Evolutionary conservation across 2,888 invertebrate genomes (phyloP), one percentile per base, ranked within the genome.

Genomic region (Brenthis hecate): DNA sequence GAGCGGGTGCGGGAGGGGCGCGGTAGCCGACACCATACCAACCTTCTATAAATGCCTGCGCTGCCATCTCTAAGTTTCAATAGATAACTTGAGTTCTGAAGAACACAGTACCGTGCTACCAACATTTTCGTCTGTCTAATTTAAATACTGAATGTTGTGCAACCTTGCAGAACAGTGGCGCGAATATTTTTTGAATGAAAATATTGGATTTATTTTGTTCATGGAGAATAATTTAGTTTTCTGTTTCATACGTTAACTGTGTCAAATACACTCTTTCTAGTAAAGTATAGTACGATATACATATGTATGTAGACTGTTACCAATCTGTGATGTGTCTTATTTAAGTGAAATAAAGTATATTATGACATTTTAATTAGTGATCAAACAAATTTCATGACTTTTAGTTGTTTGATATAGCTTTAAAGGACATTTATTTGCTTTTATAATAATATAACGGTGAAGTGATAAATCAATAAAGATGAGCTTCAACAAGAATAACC

Each of bases 51-150:
- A 88, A 92, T 91, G 84, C 89, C 87, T 83, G 85, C 88, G 86
- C 91, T 87, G 92, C 91, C 92, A 91, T 92, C 92, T 92, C 88
- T 89, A 89, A 88, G 92, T 91, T 91, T 90, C 88, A 91, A 92
- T 92, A 88, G 88, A 88, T 88, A 92, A 92, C 92, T 90, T 86
- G 90, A 86, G 82, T 85, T 86, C 87, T 85, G 86, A 87, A 84
- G 81, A 85, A 87, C 82, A 84, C 85, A 83, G 86, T 86, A 81
- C 36, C 89, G 88, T 85, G 90, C 83, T 88, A 81, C 85, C 85
- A 91, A 89, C 87, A 86, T 86, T 84, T 81, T 77, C 81, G 78
- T 78, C 80, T 79, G 80, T 82, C 80, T 77, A 73, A 80, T 72
- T 80, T 78, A 19, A 68, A 81, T 85, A 77, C 81, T 86, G 83